phyloP scores from a whole-genome alignment of 1,140 invertebrate species.

The Scaptomyza hsui region DNA sequence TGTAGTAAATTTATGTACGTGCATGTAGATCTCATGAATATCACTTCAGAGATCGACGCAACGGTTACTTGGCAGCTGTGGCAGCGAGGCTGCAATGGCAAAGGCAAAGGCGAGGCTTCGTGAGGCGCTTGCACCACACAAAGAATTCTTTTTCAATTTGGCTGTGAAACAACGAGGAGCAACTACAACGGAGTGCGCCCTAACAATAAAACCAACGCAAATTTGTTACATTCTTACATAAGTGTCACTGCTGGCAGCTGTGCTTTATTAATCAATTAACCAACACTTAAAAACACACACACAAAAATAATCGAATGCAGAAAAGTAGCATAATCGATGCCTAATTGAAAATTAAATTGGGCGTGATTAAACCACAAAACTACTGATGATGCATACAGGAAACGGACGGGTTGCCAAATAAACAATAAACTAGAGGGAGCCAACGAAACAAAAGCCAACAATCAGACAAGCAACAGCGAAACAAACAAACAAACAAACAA shows the following conservation, averaged over 20 bases:
- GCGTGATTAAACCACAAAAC: slow-evolving; percentile 1
- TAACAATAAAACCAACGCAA: not conserved
- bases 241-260: not conserved
- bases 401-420: slow-evolving; percentile 19
- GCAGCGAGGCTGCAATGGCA: not conserved
- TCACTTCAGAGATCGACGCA: slow-evolving; percentile 32
- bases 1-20: not conserved
- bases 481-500: slow-evolving; percentile 32
- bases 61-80: slow-evolving; percentile 31
- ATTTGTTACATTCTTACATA: not conserved
- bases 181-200: slow-evolving; percentile 37
- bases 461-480: slow-evolving; percentile 1
- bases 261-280: not conserved
- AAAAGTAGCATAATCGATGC: not conserved
- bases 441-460: not conserved
- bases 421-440: slow-evolving; percentile 6
- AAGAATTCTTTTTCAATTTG: slow-evolving; percentile 77
- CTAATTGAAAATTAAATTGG: slow-evolving; percentile 9
- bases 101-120: slow-evolving; percentile 48
- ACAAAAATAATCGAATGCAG: too few relatives aligned
- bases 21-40: slow-evolving; percentile 15
- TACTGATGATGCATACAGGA: slow-evolving; percentile 12
- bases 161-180: slow-evolving; percentile 73
- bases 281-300: not conserved
- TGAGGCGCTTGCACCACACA: slow-evolving; percentile 59